Conservation (phyloP, 2,113 vertebrate species). For the Aldabrachelys gigantea region DNA sequence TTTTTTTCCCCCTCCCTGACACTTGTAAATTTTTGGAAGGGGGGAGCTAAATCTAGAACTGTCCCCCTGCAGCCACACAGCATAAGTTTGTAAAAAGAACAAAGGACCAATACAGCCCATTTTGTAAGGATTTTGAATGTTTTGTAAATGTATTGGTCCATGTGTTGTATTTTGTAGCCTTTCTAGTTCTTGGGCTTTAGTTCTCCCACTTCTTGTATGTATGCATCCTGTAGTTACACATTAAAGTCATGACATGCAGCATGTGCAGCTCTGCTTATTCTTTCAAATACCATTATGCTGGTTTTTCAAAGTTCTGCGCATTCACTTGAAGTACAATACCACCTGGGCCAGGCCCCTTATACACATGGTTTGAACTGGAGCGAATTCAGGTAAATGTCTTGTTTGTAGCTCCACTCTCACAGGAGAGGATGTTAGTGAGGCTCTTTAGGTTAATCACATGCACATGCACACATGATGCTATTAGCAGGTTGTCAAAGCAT, state of each 20-base stretch:
- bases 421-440: background rate
- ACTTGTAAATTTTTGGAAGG: constrained; percentile 88
- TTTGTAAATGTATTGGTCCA: constrained; percentile 98
- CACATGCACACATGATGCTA: background rate
- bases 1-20: constrained; percentile 63
- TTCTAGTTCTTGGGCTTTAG: constrained; percentile 92
- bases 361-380: background rate
- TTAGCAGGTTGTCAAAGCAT: background rate
- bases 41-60: constrained; percentile 69
- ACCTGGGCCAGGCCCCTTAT: background rate
- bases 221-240: constrained; percentile 94
- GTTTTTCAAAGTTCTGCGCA: background rate
- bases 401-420: too few relatives aligned
- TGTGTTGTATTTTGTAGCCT: constrained; percentile 97
- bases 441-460: background rate
- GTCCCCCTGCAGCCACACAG: constrained; percentile 62
- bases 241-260: constrained; percentile 89
- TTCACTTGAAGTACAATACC: background rate
- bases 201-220: constrained; percentile 95
- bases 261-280: constrained; percentile 64
- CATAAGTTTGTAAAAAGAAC: constrained; percentile 88
- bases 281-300: background rate
- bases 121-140: constrained; percentile 98
- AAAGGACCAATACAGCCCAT: constrained; percentile 95
- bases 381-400: background rate